These are phyloP conservation scores for Pantherophis vulpinus DNA, from an alignment of 2,797 vertebrate species.

Conservation along the genomic window DNA sequence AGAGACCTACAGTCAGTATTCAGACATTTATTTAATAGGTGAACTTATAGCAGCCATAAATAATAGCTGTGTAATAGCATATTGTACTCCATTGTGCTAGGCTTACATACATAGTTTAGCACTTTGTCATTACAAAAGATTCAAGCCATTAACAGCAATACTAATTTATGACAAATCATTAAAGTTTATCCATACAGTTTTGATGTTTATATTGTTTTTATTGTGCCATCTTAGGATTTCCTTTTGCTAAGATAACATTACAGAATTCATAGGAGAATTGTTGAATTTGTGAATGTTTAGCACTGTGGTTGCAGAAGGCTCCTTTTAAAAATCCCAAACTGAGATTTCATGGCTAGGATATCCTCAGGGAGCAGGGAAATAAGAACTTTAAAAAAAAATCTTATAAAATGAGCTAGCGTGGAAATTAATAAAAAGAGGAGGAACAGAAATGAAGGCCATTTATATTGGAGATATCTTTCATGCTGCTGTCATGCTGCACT, in stretches of 20 bases:
- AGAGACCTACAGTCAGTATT: neutral
- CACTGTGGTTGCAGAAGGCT: neutral
- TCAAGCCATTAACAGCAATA: neutral
- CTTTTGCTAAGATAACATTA: neutral
- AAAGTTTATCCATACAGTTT: neutral
- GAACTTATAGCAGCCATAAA: neutral
- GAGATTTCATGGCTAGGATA: neutral
- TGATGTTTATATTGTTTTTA: neutral
- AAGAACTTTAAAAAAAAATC: conserved; percentile 1
- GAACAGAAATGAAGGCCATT: conserved; percentile 19
- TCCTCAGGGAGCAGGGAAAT: neutral
- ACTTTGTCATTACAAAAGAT: neutral
- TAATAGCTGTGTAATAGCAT: neutral
- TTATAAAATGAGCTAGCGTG: conserved; percentile 17
- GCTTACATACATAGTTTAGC: neutral
- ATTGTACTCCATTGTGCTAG: neutral
- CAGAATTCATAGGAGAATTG: neutral
- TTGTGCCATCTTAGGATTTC: neutral
- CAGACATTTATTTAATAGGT: neutral
- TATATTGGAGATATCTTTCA: conserved; percentile 8
- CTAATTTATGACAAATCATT: neutral
- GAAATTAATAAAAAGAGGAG: conserved; percentile 32
- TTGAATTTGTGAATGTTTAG: neutral
- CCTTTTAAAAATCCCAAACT: neutral
- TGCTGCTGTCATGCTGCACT: neutral